phyloP scores from a whole-genome alignment of 2,113 vertebrate genomes.

The Mesoclemmys tuberculata region DNA sequence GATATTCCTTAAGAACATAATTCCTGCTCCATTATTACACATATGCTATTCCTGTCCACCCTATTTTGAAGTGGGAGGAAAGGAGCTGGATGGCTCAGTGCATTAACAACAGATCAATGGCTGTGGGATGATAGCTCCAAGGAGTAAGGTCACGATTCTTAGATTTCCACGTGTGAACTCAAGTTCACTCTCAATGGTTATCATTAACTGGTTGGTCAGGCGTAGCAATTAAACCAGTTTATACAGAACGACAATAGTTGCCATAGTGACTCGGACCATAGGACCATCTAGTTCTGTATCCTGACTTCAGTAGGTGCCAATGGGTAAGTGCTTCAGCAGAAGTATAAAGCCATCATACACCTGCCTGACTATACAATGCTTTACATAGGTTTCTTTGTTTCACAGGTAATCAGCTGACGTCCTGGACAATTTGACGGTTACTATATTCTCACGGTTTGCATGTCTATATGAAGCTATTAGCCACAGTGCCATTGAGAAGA shows the following conservation, averaged over 20 bases:
- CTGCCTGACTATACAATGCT: background rate
- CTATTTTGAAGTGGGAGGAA: constrained; percentile 44
- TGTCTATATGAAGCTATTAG: background rate
- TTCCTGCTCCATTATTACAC: background rate
- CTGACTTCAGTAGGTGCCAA: constrained; percentile 4
- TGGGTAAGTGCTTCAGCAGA: background rate
- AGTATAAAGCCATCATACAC: background rate
- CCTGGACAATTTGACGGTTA: background rate
- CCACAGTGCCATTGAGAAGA: too few relatives aligned
- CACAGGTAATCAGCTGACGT: background rate
- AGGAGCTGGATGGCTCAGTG: background rate
- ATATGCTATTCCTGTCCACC: background rate
- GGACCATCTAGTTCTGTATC: background rate
- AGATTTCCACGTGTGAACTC: constrained; percentile 10
- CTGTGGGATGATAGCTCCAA: constrained; percentile 57
- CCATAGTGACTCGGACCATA: background rate
- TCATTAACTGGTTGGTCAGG: background rate
- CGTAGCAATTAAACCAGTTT: background rate
- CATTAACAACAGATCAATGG: constrained; percentile 15
- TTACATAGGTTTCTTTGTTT: background rate
- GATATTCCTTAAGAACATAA: background rate
- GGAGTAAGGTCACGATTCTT: constrained; percentile 51
- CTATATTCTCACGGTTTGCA: background rate
- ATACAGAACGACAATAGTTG: background rate
- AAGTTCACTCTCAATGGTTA: constrained; percentile 30